Conservation (phyloP, 2,113 vertebrate genomes). For the Montifringilla adamsi region DNA sequence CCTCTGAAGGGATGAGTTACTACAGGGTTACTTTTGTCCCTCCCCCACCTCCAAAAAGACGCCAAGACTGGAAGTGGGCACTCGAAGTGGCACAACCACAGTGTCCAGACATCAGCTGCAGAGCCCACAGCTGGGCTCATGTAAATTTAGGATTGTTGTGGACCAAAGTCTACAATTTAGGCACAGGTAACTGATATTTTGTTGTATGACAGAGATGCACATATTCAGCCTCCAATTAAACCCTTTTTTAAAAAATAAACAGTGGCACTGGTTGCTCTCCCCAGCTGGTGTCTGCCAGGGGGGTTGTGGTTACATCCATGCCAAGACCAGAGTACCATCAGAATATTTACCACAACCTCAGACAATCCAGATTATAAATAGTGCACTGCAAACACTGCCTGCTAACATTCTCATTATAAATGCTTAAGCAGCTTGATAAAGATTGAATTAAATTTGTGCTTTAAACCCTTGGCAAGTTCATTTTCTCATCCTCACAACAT, state of each 20-base stretch:
- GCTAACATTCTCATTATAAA: not conserved
- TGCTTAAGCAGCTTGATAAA: not conserved
- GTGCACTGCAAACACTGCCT: not conserved
- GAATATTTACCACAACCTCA: not conserved
- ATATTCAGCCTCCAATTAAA: not conserved
- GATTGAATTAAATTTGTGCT: not conserved
- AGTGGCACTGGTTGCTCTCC: not conserved
- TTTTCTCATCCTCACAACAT: not conserved
- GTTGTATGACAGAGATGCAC: not conserved
- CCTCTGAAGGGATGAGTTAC: not conserved
- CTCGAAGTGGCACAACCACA: not conserved
- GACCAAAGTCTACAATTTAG: not conserved
- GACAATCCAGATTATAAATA: not conserved
- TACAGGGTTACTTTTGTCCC: not conserved
- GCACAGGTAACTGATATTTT: not conserved
- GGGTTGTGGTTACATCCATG: not conserved
- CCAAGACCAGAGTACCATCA: not conserved
- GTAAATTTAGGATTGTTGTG: not conserved
- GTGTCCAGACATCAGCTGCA: fast-evolving
- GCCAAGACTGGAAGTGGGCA: not conserved
- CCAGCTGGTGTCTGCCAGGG: not conserved
- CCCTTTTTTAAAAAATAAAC: not conserved
- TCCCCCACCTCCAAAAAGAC: not conserved
- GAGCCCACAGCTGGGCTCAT: not conserved
- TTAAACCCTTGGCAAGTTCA: not conserved